Base-by-base conservation (phyloP, 2,888 invertebrate species). In the Stenolophus ochropezus region DNA sequence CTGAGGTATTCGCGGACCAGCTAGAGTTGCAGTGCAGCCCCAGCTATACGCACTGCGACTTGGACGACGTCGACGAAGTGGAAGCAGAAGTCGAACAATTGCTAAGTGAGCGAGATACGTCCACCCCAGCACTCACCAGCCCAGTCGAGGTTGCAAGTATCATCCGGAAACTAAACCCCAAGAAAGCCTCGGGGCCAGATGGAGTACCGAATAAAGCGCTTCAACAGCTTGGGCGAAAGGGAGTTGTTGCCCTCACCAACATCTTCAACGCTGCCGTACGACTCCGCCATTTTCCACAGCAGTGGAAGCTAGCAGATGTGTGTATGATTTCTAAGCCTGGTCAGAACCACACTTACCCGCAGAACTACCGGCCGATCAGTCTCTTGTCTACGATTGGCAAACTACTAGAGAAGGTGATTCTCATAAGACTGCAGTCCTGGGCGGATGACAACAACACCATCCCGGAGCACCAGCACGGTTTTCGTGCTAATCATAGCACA, bases 331-430 rank as follows among this genome's bases (percentile, higher is more conserved):
- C 79, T 0, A 86, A 85, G 76, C 83, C 84, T 1, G 83, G 83
- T 18, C 85, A 86, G 78, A 69, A 78, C 14, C 82, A 65, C 8
- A 47, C 8, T 8, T 23, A 65, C 51, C 82, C 84, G 4, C 25
- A 20, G 47, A 84, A 77, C 33, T 85, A 85, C 75, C 58, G 85
- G 47, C 84, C 85, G 2, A 85, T 86, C 8, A 83, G 83, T 8
- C 83, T 85, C 1, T 82, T 85, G 4, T 73, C 81, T 14, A 76
- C 75, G 11, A 21, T 84, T 14, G 81, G 83, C 56, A 85, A 85
- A 79, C 6, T 85, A 11, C 77, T 84, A 23, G 85, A 86, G 56
- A 80, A 76, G 65, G 42, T 83, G 6, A 53, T 84, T 18, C 33
- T 82, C 5, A 56, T 56, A 2, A 27, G 82, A 47, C 23, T 86